Evolutionary conservation across 2,797 vertebrate genomes (phyloP), one percentile per base, ranked within the genome.

Genomic region (Sorex maritimensis): DNA sequence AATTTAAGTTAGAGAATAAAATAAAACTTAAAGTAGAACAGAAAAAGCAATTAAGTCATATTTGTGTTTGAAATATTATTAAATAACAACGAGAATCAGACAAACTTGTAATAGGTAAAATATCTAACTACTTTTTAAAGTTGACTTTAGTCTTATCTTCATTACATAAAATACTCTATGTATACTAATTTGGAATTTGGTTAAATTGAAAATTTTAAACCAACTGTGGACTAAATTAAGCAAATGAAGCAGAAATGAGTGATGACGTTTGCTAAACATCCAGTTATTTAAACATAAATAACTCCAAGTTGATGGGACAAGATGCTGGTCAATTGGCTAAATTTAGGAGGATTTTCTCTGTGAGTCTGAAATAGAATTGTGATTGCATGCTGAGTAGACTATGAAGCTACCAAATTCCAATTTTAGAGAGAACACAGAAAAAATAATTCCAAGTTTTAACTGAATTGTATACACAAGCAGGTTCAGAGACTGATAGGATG

Each of bases 1-100:
- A 75, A 83, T 41, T 68, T 79, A 69, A 49, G 52, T 24, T 74
- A 52, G 38, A 74, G 80, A 94, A 88, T 69, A 92, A 5, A 61
- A 41, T 52, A 15, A 80, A 88, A 69, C 14, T 61, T 6, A 26
- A 79, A 85, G 41, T 11, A 79, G 52, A 73, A 85, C 28, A 58
- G 24, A 84, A 88, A 74, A 78, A 88, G 69, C n/a, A 84, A 34
- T 84, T 26, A n/a, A 65, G 15, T 79, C 6, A 19, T 52, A 14
- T 52, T 52, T 52, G 49, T 7, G 7, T 52, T 52, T 52, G 2
- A 52, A 52, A 52, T 52, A 52, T 11, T 52, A 52, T 52, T 52
- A 52, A 52, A 52, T 52, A 52, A 52, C 2, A 52, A 11, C 49
- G 11, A 14, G 10, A 52, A 52, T 44, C 10, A 52, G 49, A 69